These are phyloP conservation scores for Pachycephala philippinensis DNA, from an alignment of 2,113 vertebrate genomes.

Conservation along the genomic window DNA sequence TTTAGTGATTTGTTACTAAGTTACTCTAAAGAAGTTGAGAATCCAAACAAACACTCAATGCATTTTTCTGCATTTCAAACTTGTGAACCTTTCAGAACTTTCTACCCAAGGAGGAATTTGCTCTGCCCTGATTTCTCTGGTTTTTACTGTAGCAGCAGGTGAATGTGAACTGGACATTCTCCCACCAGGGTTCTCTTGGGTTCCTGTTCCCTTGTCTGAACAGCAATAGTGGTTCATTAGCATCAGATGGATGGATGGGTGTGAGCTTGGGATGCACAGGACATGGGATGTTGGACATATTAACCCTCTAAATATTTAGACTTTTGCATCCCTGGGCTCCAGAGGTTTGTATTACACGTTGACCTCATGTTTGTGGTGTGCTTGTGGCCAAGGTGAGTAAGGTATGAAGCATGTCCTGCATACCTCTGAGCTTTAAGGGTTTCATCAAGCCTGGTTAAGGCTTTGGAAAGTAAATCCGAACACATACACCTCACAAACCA, in stretches of 20 bases:
- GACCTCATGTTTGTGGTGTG: accelerated
- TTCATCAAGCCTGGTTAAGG: neutral
- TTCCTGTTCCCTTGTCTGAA: neutral
- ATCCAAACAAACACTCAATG: neutral
- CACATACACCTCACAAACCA: neutral
- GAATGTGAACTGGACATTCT: neutral
- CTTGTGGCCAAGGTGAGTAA: neutral
- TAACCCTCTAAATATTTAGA: neutral
- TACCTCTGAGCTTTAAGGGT: neutral
- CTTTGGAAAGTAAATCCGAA: neutral
- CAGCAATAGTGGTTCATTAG: neutral
- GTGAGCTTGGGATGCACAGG: neutral
- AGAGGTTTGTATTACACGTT: neutral
- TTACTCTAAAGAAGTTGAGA: neutral
- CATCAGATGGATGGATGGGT: neutral
- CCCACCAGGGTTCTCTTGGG: accelerated
- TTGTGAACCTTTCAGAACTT: neutral
- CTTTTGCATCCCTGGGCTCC: neutral
- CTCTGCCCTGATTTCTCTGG: accelerated
- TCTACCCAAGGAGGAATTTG: neutral
- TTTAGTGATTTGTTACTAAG: neutral
- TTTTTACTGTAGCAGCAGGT: neutral
- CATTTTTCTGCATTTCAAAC: neutral
- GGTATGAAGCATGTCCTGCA: accelerated
- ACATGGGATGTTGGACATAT: neutral